phyloP scores from a whole-genome alignment of 2,113 vertebrate genomes.

The Menidia beryllina region DNA sequence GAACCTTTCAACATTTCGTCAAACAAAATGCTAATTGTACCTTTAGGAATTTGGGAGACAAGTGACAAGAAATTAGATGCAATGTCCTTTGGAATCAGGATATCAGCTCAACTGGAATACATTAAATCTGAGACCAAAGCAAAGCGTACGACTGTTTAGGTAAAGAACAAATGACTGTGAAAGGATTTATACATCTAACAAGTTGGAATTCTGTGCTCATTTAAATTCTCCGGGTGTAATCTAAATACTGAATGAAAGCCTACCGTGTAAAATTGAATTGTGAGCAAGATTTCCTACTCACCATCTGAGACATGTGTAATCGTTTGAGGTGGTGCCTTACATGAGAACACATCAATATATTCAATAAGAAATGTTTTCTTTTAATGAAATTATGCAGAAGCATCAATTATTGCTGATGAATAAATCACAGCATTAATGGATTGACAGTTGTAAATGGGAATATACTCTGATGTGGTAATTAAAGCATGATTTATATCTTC shows the following conservation, averaged over 20 bases:
- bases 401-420: no score
- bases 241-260: background rate
- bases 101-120: constrained; percentile 93
- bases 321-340: background rate
- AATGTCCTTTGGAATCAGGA: constrained; percentile 97
- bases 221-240: background rate
- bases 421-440: no score
- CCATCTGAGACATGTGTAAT: background rate
- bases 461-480: no score
- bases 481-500: background rate
- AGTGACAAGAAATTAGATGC: constrained; percentile 99
- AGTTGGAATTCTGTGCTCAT: background rate
- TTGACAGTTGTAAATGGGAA: no score
- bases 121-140: constrained; percentile 89
- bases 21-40: constrained; percentile 99
- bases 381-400: no score
- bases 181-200: constrained; percentile 8
- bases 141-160: constrained; percentile 41
- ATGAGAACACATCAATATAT: no score
- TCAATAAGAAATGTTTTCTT: no score
- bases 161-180: constrained; percentile 23
- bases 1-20: constrained; percentile 99
- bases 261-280: background rate
- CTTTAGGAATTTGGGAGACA: constrained; percentile 99
- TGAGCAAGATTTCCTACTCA: background rate